Evolutionary conservation across 2,113 vertebrate species (phyloP).

Genomic region (Xiphophorus maculatus): DNA sequence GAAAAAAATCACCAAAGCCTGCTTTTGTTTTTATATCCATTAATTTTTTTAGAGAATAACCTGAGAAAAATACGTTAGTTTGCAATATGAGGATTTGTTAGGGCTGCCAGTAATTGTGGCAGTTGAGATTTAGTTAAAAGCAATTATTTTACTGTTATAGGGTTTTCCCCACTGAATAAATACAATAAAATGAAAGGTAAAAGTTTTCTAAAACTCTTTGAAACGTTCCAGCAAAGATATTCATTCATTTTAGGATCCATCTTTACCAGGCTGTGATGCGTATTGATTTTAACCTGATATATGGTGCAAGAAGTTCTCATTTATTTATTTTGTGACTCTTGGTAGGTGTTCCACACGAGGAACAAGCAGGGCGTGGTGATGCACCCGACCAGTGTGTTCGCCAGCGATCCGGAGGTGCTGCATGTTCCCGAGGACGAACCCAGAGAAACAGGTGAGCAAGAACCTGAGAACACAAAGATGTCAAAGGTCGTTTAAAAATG

Average conservation of each 20-base stretch:
- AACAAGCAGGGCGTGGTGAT: conserved; percentile 88
- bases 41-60: no score
- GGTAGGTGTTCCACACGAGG: conserved; percentile 90
- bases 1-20: no score
- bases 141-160: no score
- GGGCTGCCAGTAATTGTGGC: no score
- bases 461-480: not conserved
- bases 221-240: not conserved
- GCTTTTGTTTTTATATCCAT: no score
- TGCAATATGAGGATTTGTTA: no score
- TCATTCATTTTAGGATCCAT: not conserved
- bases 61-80: no score
- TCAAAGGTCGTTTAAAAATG: not conserved
- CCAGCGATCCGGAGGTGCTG: conserved; percentile 84
- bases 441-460: conserved; percentile 63
- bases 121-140: no score
- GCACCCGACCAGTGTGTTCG: conserved; percentile 89
- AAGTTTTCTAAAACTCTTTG: no score
- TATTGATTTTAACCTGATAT: not conserved
- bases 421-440: conserved; percentile 69
- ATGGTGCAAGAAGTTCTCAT: not conserved
- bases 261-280: not conserved
- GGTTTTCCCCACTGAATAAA: no score
- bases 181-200: no score
- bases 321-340: conserved; percentile 4